Evolutionary conservation across 2,888 invertebrate species (phyloP).

Genomic region (Heteromurus nitidus): DNA sequence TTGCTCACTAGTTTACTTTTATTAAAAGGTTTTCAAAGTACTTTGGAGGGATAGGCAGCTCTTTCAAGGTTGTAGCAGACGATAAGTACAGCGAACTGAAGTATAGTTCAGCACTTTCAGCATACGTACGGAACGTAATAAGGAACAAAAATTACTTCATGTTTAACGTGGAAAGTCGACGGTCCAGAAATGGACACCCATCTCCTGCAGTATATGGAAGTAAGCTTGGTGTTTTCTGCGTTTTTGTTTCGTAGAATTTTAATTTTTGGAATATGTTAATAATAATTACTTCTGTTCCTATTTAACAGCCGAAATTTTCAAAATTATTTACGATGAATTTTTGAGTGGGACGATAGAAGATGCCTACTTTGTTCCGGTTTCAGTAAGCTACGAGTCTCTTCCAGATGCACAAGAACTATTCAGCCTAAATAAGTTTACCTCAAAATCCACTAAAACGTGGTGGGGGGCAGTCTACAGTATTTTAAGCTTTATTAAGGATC

Average conservation of each 20-base stretch:
- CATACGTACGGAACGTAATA: slow-evolving; percentile 47
- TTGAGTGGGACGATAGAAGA: slow-evolving; percentile 57
- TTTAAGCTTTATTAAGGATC: neutral
- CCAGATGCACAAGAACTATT: slow-evolving; percentile 53
- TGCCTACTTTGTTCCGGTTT: slow-evolving; percentile 65
- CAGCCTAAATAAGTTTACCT: neutral
- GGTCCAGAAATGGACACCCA: slow-evolving; percentile 55
- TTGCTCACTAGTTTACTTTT: too few species aligned
- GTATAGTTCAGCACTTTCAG: slow-evolving; percentile 28
- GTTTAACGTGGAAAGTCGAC: slow-evolving; percentile 51
- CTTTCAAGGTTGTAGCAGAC: neutral
- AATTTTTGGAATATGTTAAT: too few species aligned
- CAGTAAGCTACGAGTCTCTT: slow-evolving; percentile 61
- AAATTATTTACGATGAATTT: slow-evolving; percentile 38
- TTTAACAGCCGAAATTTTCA: slow-evolving; percentile 59
- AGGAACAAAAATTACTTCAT: slow-evolving; percentile 36
- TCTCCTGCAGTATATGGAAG: slow-evolving; percentile 63
- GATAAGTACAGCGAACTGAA: slow-evolving; percentile 13
- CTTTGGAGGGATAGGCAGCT: slow-evolving; percentile 26
- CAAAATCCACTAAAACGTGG: too few species aligned
- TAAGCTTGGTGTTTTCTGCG: slow-evolving; percentile 40
- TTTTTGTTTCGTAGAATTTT: too few species aligned
- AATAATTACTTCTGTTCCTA: too few species aligned
- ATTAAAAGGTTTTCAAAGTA: neutral
- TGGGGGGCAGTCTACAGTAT: too few species aligned